These are phyloP conservation scores for Cacatua alba DNA, from an alignment of 2,113 vertebrate species.

Conservation along the genomic window DNA sequence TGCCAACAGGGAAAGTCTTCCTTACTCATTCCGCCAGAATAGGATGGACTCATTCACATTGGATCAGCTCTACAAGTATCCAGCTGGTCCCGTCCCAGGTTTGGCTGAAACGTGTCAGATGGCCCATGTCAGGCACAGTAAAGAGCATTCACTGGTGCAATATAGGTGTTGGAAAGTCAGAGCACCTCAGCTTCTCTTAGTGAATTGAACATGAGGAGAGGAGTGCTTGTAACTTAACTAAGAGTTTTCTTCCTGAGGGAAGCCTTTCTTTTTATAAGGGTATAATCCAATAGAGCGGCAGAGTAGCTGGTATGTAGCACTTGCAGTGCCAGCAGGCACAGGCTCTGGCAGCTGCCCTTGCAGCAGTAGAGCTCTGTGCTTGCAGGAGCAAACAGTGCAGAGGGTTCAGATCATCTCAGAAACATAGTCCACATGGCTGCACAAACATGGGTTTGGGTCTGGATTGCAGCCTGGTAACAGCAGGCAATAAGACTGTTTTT, in stretches of 20 bases:
- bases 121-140: not conserved
- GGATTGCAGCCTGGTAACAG: not conserved
- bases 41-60: fast-evolving
- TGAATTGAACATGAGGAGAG: not conserved
- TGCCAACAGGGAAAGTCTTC: not conserved
- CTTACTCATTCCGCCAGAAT: not conserved
- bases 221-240: not conserved
- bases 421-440: not conserved
- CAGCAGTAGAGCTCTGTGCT: not conserved
- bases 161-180: not conserved
- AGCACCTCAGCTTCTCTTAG: not conserved
- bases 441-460: not conserved
- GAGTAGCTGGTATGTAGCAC: not conserved
- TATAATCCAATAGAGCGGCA: not conserved
- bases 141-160: not conserved
- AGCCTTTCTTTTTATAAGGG: not conserved
- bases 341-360: not conserved
- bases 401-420: not conserved
- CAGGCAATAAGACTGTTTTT: not conserved
- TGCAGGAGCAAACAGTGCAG: not conserved
- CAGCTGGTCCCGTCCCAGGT: not conserved
- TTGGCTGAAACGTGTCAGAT: not conserved
- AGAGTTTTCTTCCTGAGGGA: not conserved
- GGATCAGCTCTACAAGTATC: not conserved
- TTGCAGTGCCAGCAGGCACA: not conserved